These are phyloP conservation scores for Erebia palarica DNA, from an alignment of 2,888 invertebrate genomes.

Conservation along the genomic window DNA sequence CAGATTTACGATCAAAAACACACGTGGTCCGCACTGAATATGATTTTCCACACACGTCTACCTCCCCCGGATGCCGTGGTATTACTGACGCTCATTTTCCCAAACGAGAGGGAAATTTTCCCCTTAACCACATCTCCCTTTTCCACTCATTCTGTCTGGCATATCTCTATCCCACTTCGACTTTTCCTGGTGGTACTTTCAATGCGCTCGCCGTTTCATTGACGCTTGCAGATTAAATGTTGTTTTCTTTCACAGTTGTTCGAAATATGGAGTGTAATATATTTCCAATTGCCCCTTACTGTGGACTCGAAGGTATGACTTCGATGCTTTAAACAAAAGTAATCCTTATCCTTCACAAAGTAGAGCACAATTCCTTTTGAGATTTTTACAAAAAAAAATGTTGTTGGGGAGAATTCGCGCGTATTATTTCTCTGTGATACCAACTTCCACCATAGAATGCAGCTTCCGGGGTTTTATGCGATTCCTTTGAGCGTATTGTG, in stretches of 20 bases:
- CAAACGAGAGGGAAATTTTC: constrained; percentile 76
- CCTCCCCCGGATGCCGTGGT: constrained; percentile 52
- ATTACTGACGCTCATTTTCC: constrained; percentile 60
- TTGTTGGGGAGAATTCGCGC: constrained; percentile 22
- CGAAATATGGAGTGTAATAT: constrained; percentile 41
- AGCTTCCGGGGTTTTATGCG: constrained; percentile 25
- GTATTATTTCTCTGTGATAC: constrained; percentile 26
- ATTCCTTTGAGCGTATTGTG: constrained; percentile 25
- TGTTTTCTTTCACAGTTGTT: constrained; percentile 49
- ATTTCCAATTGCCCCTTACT: constrained; percentile 43
- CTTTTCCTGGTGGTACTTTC: constrained; percentile 57
- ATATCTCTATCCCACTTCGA: constrained; percentile 51
- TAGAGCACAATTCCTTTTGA: constrained; percentile 6
- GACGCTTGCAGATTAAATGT: constrained; percentile 57
- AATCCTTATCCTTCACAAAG: neutral
- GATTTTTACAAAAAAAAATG: constrained; percentile 5
- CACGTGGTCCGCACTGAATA: constrained; percentile 38
- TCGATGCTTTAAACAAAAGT: constrained; percentile 2
- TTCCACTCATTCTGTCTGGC: constrained; percentile 38
- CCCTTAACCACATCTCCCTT: constrained; percentile 48
- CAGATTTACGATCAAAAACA: constrained; percentile 31
- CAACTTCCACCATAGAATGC: constrained; percentile 29
- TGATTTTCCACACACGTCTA: constrained; percentile 43
- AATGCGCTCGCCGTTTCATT: constrained; percentile 71
- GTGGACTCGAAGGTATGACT: constrained; percentile 21